Evolutionary conservation across 2,888 invertebrate genomes (phyloP).

Genomic region (Tanytarsus gracilentus): DNA sequence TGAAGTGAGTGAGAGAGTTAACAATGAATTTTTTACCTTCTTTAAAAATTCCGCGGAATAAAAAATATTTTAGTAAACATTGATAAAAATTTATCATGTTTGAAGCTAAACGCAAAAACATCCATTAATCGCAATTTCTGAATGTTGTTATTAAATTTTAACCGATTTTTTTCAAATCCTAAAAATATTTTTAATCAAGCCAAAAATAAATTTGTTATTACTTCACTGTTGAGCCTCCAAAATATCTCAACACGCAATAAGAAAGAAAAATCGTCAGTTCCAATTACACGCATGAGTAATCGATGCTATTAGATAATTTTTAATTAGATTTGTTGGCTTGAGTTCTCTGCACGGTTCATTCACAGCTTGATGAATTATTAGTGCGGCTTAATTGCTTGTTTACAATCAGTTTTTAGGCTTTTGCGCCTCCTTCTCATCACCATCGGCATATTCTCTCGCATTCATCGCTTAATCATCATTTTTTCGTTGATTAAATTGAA

Average conservation of each 20-base stretch:
- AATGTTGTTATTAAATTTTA: too few species aligned
- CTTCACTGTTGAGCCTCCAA: too few species aligned
- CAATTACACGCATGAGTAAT: conserved; percentile 13
- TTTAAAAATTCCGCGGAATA: not conserved
- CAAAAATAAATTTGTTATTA: too few species aligned
- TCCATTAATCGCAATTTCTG: too few species aligned
- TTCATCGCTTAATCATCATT: not conserved
- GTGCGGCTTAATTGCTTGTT: conserved; percentile 18
- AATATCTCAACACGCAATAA: not conserved
- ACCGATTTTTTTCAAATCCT: too few species aligned
- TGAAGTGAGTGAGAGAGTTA: too few species aligned
- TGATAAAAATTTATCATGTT: too few species aligned
- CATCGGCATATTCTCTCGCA: not conserved
- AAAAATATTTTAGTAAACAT: too few species aligned
- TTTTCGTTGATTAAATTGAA: too few species aligned
- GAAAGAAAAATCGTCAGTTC: conserved; percentile 6
- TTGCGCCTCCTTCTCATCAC: not conserved
- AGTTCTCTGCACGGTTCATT: not conserved
- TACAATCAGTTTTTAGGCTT: not conserved
- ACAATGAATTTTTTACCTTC: not conserved
- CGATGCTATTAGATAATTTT: conserved; percentile 11
- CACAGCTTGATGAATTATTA: not conserved
- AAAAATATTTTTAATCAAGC: too few species aligned
- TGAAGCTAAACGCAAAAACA: too few species aligned
- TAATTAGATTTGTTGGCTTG: conserved; percentile 7